Conservation (phyloP, 2,113 vertebrate species). For the Penelope pileata region DNA sequence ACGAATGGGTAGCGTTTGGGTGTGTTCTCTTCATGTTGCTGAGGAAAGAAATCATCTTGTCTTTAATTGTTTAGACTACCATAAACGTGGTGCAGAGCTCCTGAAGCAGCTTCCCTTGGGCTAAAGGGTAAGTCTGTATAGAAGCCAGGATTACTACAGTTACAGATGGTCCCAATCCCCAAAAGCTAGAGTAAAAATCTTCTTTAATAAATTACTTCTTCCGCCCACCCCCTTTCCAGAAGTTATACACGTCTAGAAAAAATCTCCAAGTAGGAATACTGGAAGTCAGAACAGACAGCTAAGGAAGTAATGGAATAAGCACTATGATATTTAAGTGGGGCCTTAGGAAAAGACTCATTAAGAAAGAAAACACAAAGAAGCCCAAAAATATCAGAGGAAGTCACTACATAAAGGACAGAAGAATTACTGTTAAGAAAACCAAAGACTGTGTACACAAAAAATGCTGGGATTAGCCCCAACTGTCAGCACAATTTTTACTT, state of each 20-base stretch:
- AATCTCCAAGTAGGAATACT: not conserved
- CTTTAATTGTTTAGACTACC: not conserved
- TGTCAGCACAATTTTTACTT: not conserved
- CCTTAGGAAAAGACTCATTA: slow-evolving; percentile 11
- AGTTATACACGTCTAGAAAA: not conserved
- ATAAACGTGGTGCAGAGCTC: not conserved
- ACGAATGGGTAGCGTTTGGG: fast-evolving
- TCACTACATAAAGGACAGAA: not conserved
- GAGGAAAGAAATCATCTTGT: not conserved
- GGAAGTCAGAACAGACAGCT: not conserved
- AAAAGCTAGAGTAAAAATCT: not conserved
- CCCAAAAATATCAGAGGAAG: not conserved
- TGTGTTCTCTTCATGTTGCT: fast-evolving
- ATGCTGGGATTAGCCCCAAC: not conserved
- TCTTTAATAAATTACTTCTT: not conserved
- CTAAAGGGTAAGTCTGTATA: not conserved
- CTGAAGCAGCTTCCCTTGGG: not conserved
- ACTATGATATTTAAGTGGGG: not conserved
- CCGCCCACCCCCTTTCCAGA: not conserved
- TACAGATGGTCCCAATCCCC: not conserved
- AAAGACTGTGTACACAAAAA: not conserved
- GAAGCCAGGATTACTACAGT: not conserved
- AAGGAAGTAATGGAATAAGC: not conserved
- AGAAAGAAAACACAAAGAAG: not conserved
- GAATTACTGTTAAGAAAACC: not conserved